A percentile compares a stretch with the other conserved stretches of the same genome.
Evolutionary conservation across 2,113 vertebrate genomes (phyloP).

Genomic region (Muscicapa adusta): DNA sequence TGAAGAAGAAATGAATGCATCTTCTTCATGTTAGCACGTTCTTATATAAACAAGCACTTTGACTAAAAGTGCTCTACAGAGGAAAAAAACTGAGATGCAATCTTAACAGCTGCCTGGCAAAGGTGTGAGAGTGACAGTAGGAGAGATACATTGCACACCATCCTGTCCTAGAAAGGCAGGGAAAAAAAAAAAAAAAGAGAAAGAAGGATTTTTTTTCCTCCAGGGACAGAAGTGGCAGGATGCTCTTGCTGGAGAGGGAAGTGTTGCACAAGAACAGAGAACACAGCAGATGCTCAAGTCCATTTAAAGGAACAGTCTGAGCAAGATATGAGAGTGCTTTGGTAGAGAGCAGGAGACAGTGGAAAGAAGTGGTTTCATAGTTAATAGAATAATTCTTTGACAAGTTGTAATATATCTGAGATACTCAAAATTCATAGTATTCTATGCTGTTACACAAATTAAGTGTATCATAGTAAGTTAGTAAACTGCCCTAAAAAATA

Average conservation of each 20-base stretch:
- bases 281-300: not conserved
- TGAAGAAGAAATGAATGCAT: not conserved
- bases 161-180: not conserved
- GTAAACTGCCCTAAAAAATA: not conserved
- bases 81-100: not conserved
- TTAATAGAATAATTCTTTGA: not conserved
- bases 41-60: not conserved
- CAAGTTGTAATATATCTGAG: not conserved
- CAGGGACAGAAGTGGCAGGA: not conserved
- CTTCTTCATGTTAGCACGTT: not conserved
- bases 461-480: not conserved
- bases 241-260: not conserved
- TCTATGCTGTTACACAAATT: not conserved
- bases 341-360: not conserved
- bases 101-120: not conserved
- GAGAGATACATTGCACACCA: not conserved
- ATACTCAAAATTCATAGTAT: not conserved
- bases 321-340: not conserved
- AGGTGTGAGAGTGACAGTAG: not conserved
- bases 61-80: not conserved
- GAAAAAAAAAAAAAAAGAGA: not conserved
- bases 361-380: not conserved
- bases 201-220: not conserved
- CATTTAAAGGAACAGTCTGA: not conserved
- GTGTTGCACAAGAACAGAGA: not conserved